Evolutionary conservation across 2,888 invertebrate species (phyloP).

Genomic region (Chloroclysta siterata): DNA sequence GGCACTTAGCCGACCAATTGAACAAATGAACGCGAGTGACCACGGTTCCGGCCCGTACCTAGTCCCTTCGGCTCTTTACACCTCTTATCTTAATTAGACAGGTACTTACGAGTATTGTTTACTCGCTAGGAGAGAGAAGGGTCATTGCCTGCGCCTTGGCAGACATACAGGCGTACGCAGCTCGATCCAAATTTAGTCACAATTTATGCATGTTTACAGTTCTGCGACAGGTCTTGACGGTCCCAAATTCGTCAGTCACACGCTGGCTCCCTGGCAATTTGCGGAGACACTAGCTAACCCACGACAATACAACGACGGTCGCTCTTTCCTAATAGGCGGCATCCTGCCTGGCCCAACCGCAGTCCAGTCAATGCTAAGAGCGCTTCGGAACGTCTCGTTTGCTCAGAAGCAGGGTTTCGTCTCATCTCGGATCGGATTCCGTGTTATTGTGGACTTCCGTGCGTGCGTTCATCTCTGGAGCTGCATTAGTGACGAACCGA

Average conservation of each 20-base stretch:
- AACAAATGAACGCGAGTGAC: slow-evolving; percentile 76
- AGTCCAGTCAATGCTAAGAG: slow-evolving; percentile 80
- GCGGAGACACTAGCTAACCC: slow-evolving; percentile 76
- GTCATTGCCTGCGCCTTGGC: slow-evolving; percentile 26
- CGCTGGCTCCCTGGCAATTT: slow-evolving; percentile 64
- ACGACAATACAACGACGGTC: slow-evolving; percentile 83
- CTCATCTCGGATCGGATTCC: slow-evolving; percentile 55
- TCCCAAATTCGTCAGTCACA: slow-evolving; percentile 53
- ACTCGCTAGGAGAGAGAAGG: slow-evolving; percentile 12
- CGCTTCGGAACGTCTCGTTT: slow-evolving; percentile 56
- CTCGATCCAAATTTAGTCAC: slow-evolving; percentile 22
- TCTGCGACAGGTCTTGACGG: slow-evolving; percentile 7
- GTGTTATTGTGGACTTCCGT: slow-evolving; percentile 62
- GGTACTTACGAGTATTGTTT: slow-evolving; percentile 2
- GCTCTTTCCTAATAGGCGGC: slow-evolving; percentile 79
- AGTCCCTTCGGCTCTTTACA: slow-evolving; percentile 51
- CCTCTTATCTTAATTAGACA: slow-evolving; percentile 44
- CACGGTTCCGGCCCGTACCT: slow-evolving; percentile 76
- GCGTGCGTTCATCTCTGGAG: slow-evolving; percentile 59
- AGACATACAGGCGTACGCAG: slow-evolving; percentile 31
- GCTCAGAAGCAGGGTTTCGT: slow-evolving; percentile 45
- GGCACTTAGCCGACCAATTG: slow-evolving; percentile 75
- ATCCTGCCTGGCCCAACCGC: slow-evolving; percentile 76
- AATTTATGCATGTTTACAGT: slow-evolving; percentile 11
- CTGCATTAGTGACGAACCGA: slow-evolving; percentile 45